Base-by-base conservation (phyloP, 2,888 invertebrate species). In the Mythimna vitellina region DNA sequence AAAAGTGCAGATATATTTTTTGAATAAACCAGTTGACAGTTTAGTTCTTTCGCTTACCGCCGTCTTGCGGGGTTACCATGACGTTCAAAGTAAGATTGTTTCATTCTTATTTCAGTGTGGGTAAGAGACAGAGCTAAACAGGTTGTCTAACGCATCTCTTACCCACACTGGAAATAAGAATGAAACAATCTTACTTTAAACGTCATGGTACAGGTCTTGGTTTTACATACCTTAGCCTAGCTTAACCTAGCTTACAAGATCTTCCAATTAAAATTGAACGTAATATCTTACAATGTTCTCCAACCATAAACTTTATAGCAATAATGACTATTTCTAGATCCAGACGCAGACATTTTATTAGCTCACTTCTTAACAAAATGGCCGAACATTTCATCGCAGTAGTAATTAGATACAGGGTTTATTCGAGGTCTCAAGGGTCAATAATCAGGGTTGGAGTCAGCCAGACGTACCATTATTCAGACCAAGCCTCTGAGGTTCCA, bases 331-430 rank as follows among this genome's bases (percentile, higher is more conserved):
- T 81, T 76, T 76, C 57, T 78, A 57, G 80, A 74, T 57, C 38
- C 46, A 76, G 66, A 51, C 57, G 58, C 70, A 81, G 78, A 76
- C 81, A 57, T 77, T 81, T 81, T 72, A 65, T 77, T 62, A 62
- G 57, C 61, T 64, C 51, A 42, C 61, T 62, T 60, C 71, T 60
- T 62, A 80, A 76, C 64, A 82, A 80, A 82, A 85, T 77, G 64
- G 58, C 65, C 42, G 61, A 63, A 78, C 69, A 73, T 85, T 81
- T 70, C 63, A 65, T 70, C 70, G 73, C 56, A 67, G 67, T 70
- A 60, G 70, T 73, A 86, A 85, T 86, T 85, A 86, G 74, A 82
- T 75, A 61, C 61, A 61, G 65, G 69, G 76, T 78, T 76, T 80
- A 84, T 73, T 73, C 69, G 76, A 78, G 71, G 70, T 72, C 84